These are phyloP conservation scores for Tethea ocularis DNA, from an alignment of 2,888 invertebrate species.

Conservation along the genomic window DNA sequence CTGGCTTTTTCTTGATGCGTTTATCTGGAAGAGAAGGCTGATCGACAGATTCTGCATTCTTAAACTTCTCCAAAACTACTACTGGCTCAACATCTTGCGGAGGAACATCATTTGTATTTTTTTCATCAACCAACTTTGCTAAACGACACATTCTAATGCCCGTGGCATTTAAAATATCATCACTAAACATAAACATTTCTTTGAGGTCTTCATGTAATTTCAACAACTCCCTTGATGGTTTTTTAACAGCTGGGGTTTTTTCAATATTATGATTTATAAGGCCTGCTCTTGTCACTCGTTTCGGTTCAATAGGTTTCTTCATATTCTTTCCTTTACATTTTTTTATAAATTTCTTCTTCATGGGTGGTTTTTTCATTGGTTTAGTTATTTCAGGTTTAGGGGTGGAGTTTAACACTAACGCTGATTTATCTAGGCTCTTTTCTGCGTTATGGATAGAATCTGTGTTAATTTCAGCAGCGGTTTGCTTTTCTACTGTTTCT, in stretches of 20 bases:
- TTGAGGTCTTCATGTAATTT: slow-evolving; percentile 87
- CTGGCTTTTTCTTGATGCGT: slow-evolving; percentile 48
- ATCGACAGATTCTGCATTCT: slow-evolving; percentile 33
- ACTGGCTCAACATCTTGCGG: slow-evolving; percentile 42
- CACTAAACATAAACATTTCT: slow-evolving; percentile 87
- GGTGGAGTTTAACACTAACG: background rate
- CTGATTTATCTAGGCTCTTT: background rate
- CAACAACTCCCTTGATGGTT: slow-evolving; percentile 80
- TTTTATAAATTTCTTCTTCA: slow-evolving; percentile 30
- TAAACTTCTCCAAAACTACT: slow-evolving; percentile 60
- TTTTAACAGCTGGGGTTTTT: slow-evolving; percentile 38
- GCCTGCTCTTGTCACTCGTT: slow-evolving; percentile 47
- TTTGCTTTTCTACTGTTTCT: background rate
- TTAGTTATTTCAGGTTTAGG: slow-evolving; percentile 10
- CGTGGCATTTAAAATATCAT: slow-evolving; percentile 84
- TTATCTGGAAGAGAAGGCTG: slow-evolving; percentile 32
- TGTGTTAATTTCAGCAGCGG: background rate
- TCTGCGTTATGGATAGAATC: background rate
- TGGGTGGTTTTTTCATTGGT: slow-evolving; percentile 14
- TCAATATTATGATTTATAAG: slow-evolving; percentile 27
- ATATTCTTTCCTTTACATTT: slow-evolving; percentile 32
- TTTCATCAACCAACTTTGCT: slow-evolving; percentile 77
- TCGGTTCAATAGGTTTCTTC: slow-evolving; percentile 21
- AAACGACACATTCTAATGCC: slow-evolving; percentile 87
- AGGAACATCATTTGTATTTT: slow-evolving; percentile 30